Evolutionary conservation across 2,797 vertebrate genomes (phyloP).

Genomic region (Microhierax caerulescens): DNA sequence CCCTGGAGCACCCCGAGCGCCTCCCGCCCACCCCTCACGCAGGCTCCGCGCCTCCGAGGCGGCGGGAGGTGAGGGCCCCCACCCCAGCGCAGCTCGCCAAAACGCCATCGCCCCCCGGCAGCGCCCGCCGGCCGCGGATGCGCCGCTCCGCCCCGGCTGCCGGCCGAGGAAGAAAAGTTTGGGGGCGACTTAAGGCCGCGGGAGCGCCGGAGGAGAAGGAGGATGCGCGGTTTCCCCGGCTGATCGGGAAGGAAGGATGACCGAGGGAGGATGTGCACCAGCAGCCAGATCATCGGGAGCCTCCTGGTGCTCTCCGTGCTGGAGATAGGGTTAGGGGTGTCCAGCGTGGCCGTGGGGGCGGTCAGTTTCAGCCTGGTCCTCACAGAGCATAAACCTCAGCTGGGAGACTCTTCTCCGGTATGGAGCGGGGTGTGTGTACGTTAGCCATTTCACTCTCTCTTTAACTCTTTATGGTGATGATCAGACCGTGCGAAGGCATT

Average conservation of each 20-base stretch:
- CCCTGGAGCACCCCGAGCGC: rapidly evolving
- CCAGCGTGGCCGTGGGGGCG: constrained; percentile 94
- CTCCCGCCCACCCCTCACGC: too few relatives aligned
- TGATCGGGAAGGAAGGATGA: constrained; percentile 88
- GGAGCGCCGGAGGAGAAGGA: constrained; percentile 36
- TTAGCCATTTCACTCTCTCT: constrained; percentile 86
- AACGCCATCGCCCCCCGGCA: not conserved
- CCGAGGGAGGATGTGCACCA: constrained; percentile 94
- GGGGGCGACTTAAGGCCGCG: constrained; percentile 40
- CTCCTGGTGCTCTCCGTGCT: constrained; percentile 93
- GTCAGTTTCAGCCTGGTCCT: constrained; percentile 91
- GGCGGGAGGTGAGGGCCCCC: too few relatives aligned
- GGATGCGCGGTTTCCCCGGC: constrained; percentile 69
- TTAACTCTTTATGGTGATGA: constrained; percentile 75
- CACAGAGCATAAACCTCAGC: constrained; percentile 86
- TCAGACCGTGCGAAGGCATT: constrained; percentile 49
- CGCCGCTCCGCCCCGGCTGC: constrained; percentile 16
- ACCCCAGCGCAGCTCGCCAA: not conserved
- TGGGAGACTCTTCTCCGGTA: constrained; percentile 97
- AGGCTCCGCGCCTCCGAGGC: too few relatives aligned
- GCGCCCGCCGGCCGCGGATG: constrained; percentile 42
- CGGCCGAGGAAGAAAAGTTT: constrained; percentile 73
- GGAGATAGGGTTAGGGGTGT: constrained; percentile 97
- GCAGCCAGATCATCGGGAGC: constrained; percentile 96
- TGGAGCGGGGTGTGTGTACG: constrained; percentile 99